Evolutionary conservation across 2,888 invertebrate genomes (phyloP).

Genomic region (Gnatocerus cornutus): DNA sequence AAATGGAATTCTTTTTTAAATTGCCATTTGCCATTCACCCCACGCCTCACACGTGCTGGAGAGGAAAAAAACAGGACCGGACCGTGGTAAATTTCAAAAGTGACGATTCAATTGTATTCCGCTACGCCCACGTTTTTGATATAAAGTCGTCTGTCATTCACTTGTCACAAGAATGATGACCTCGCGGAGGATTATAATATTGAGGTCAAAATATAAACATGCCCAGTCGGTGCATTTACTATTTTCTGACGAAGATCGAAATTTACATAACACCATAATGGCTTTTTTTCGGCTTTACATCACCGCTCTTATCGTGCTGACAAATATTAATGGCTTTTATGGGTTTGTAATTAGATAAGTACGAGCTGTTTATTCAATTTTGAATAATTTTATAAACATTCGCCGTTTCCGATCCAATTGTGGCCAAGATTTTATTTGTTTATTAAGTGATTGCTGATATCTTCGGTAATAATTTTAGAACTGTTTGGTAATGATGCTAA

Average conservation of each 20-base stretch:
- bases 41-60: conserved; percentile 13
- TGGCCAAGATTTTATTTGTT: conserved; percentile 35
- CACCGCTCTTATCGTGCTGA: conserved; percentile 46
- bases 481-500: conserved; percentile 38
- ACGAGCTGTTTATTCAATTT: conserved; percentile 47
- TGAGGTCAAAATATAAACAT: conserved; percentile 50
- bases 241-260: conserved; percentile 5
- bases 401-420: conserved; percentile 29
- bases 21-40: conserved; percentile 52
- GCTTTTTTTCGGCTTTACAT: conserved; percentile 32
- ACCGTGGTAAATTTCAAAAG: conserved; percentile 12
- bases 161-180: conserved; percentile 66
- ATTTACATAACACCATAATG: conserved; percentile 32
- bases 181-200: conserved; percentile 51
- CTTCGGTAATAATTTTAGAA: conserved; percentile 33
- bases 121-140: conserved; percentile 47
- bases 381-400: conserved; percentile 32
- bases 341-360: conserved; percentile 53
- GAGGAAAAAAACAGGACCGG: conserved; percentile 22
- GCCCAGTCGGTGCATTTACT: conserved; percentile 15
- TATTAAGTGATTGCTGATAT: conserved; percentile 28
- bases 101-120: conserved; percentile 42
- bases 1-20: conserved; percentile 51
- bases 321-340: conserved; percentile 56
- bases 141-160: conserved; percentile 64